These are phyloP conservation scores for Tenebrio molitor DNA, from an alignment of 1,140 invertebrate genomes.

Conservation along the genomic window DNA sequence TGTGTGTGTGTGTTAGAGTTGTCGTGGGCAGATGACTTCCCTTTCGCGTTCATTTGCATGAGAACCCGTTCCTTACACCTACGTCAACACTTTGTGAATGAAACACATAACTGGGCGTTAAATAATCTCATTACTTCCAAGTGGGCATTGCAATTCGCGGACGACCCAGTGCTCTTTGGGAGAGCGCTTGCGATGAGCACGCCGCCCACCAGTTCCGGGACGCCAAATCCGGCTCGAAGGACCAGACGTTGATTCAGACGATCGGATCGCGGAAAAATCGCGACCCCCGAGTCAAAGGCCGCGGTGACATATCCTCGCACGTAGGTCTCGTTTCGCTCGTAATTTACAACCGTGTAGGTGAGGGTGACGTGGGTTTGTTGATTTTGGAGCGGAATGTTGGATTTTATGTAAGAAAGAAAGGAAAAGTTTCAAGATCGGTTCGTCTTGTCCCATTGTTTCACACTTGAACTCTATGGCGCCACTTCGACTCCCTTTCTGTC, in stretches of 20 bases:
- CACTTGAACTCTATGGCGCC: no score
- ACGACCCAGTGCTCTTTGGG: slow-evolving; percentile 11
- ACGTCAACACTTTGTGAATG: slow-evolving; percentile 59
- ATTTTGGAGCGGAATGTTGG: no score
- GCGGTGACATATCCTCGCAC: no score
- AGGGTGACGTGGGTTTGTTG: no score
- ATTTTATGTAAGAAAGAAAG: no score
- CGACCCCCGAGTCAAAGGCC: background rate
- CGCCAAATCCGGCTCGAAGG: background rate
- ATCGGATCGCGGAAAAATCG: background rate
- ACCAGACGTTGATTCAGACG: slow-evolving; percentile 2
- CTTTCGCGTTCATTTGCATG: slow-evolving; percentile 61
- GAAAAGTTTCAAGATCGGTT: no score
- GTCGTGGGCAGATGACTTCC: slow-evolving; percentile 61
- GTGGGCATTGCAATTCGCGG: slow-evolving; percentile 10
- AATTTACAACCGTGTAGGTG: background rate
- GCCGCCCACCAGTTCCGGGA: background rate
- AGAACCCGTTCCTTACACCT: slow-evolving; percentile 60
- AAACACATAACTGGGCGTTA: slow-evolving; percentile 56
- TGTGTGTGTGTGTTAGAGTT: slow-evolving; percentile 11
- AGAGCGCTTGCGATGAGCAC: background rate
- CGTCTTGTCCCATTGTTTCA: no score
- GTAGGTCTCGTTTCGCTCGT: no score
- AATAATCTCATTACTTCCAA: slow-evolving; percentile 55
- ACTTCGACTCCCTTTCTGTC: no score